These are phyloP conservation scores for Danio aesculapii DNA, from an alignment of 2,797 vertebrate species.

Conservation along the genomic window DNA sequence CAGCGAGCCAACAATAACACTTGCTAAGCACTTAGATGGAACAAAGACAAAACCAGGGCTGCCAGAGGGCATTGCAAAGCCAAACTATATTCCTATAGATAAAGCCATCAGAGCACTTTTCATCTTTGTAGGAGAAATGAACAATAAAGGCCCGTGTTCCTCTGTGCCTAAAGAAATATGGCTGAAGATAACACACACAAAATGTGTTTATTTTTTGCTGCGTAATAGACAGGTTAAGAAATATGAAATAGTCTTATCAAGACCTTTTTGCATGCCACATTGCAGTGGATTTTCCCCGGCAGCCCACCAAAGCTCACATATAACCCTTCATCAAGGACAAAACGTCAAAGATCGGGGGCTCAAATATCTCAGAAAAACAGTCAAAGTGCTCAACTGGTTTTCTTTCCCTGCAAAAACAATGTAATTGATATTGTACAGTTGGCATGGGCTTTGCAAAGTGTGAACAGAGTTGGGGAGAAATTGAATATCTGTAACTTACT, in stretches of 20 bases:
- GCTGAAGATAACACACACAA: not conserved
- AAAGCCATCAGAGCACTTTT: constrained; percentile 7
- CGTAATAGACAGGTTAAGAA: not conserved
- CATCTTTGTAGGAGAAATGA: constrained; percentile 16
- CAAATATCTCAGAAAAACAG: constrained; percentile 9
- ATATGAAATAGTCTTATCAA: constrained; percentile 9
- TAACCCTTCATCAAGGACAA: constrained; percentile 12
- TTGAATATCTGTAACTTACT: not conserved
- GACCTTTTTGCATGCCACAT: constrained; percentile 1
- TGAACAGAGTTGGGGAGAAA: not conserved
- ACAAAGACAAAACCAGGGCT: constrained; percentile 22
- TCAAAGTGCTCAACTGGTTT: not conserved
- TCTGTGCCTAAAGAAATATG: constrained; percentile 5
- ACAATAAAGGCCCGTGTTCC: not conserved
- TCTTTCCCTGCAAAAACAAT: not conserved
- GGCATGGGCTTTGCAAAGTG: not conserved
- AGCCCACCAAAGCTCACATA: not conserved
- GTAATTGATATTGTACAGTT: not conserved
- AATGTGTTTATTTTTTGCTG: constrained; percentile 12
- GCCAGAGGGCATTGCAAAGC: constrained; percentile 13
- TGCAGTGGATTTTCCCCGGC: constrained; percentile 21
- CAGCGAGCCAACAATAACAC: constrained; percentile 34
- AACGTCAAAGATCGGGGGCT: not conserved
- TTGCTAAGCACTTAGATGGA: constrained; percentile 34
- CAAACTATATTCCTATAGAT: constrained; percentile 36